A percentile compares a stretch with the other conserved stretches of the same genome.
Conservation (phyloP, 2,113 vertebrate genomes). For the Stictonetta naevosa region DNA sequence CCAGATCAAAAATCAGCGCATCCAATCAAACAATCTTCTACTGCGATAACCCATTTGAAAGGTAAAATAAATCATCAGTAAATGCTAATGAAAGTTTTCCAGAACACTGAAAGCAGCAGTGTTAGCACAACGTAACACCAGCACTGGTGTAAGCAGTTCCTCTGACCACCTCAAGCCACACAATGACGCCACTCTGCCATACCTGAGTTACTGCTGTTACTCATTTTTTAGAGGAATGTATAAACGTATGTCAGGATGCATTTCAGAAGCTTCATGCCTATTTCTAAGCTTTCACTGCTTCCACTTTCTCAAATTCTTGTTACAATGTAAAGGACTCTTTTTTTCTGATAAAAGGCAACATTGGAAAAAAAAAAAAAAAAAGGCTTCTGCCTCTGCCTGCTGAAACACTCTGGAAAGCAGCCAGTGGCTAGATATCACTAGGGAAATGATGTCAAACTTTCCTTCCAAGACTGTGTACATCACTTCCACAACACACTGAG, state of each 20-base stretch:
- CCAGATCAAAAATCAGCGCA: neutral
- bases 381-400: neutral
- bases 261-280: neutral
- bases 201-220: neutral
- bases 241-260: neutral
- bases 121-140: neutral
- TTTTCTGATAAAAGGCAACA: neutral
- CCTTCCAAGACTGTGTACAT: neutral
- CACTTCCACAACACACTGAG: slow-evolving; percentile 7
- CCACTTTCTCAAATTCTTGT: neutral
- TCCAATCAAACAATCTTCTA: neutral
- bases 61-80: neutral
- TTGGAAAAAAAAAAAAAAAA: neutral
- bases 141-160: fast-evolving
- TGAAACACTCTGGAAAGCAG: slow-evolving; percentile 8
- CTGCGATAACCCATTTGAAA: neutral
- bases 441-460: slow-evolving; percentile 58
- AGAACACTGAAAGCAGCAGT: neutral
- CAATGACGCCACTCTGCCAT: neutral
- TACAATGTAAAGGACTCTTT: neutral
- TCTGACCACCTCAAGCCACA: neutral
- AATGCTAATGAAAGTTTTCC: neutral
- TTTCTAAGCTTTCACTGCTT: neutral
- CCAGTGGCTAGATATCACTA: neutral
- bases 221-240: neutral